phyloP scores from a whole-genome alignment of 2,888 invertebrate genomes.

The Heliconius hortense region DNA sequence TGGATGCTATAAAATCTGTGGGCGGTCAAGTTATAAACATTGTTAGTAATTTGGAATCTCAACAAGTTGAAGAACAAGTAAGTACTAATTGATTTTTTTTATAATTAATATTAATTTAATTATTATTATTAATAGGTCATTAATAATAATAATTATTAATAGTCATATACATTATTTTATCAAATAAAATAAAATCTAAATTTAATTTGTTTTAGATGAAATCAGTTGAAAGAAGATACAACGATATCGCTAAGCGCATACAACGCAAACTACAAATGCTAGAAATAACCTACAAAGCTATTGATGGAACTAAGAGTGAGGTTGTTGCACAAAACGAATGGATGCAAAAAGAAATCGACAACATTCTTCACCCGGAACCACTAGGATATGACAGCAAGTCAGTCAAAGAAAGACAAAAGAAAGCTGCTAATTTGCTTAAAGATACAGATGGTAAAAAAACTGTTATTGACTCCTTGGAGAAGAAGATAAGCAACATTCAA shows the following conservation, averaged over 20 bases:
- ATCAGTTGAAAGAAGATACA: slow-evolving; percentile 91
- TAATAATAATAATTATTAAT: neutral
- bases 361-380: slow-evolving; percentile 84
- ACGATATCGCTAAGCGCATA: slow-evolving; percentile 91
- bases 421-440: slow-evolving; percentile 87
- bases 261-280: slow-evolving; percentile 92
- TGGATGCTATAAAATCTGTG: slow-evolving; percentile 86
- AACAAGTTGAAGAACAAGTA: slow-evolving; percentile 94
- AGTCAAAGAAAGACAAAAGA: slow-evolving; percentile 87
- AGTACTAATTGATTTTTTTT: slow-evolving; percentile 43
- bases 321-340: slow-evolving; percentile 90
- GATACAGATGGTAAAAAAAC: slow-evolving; percentile 93
- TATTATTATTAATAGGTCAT: too few species aligned
- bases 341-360: slow-evolving; percentile 88
- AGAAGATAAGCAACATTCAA: slow-evolving; percentile 91
- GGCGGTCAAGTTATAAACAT: slow-evolving; percentile 87
- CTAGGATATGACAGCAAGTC: slow-evolving; percentile 90
- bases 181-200: neutral
- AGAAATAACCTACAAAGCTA: slow-evolving; percentile 91
- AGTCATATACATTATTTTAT: neutral
- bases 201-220: slow-evolving; percentile 82
- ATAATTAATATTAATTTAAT: too few species aligned
- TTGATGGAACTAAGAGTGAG: slow-evolving; percentile 90
- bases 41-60: slow-evolving; percentile 93
- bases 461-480: slow-evolving; percentile 90